phyloP scores from a whole-genome alignment of 2,113 vertebrate genomes.

The Chroicocephalus ridibundus region DNA sequence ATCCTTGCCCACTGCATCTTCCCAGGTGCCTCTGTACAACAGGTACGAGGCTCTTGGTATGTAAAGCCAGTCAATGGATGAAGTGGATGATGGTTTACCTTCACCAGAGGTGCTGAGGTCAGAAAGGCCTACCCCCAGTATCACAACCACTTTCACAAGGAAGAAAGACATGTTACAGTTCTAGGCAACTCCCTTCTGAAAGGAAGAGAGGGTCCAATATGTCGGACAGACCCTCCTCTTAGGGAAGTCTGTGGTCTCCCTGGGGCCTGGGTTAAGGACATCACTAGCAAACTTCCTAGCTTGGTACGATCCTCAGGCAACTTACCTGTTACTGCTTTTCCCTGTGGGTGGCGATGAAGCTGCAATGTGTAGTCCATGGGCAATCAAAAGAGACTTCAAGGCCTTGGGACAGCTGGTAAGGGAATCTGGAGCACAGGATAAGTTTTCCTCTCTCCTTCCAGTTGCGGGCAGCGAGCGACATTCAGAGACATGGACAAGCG shows the following conservation, averaged over 20 bases:
- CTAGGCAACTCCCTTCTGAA: neutral
- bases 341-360: neutral
- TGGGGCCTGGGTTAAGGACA: neutral
- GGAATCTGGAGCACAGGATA: neutral
- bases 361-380: neutral
- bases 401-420: neutral
- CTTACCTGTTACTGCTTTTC: neutral
- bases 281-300: neutral
- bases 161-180: neutral
- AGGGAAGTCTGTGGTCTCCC: neutral
- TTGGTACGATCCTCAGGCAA: neutral
- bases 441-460: neutral
- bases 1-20: neutral
- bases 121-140: neutral
- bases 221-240: neutral
- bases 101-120: neutral
- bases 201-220: neutral
- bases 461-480: neutral
- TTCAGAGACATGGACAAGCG: neutral
- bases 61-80: neutral
- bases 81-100: neutral
- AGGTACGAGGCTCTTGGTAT: neutral
- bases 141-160: neutral
- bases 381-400: neutral
- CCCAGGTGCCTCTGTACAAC: neutral